Evolutionary conservation across 1,140 invertebrate genomes (phyloP), one percentile per base, ranked within the genome.

Genomic region (Trypoxylus dichotomus): DNA sequence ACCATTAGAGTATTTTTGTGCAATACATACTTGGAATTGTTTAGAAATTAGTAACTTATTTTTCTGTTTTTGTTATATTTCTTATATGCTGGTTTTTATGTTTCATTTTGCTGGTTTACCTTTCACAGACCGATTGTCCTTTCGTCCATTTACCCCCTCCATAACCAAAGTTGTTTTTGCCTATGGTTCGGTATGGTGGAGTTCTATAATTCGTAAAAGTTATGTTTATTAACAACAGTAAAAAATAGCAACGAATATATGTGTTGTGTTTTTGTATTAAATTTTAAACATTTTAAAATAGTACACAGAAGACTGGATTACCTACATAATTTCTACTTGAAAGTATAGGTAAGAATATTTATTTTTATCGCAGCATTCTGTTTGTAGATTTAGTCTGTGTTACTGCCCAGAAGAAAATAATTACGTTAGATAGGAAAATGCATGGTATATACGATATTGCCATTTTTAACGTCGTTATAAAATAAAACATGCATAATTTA

Each of bases 101-200:
- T 68, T 29, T 68, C 7, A 58, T 11, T 58, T 58, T 27, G 27
- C 8, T 3, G 8, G n/a, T n/a, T n/a, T n/a, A n/a, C n/a, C n/a
- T n/a, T n/a, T 58, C 6, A 5, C 21, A 58, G 13, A 58, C 21
- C 0, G 47, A 58, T 2, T 54, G 19, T 27, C 5, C 24, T 68
- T 68, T 68, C 21, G 7, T 10, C 47, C n/a, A 19, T 74, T 37
- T 74, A 74, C 41, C 72, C 72, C 72, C 72, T 43, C 72, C 41
- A 37, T 74, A 74, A 74, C 72, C 29, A 74, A 74, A 74, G 37
- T 74, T 74, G 72, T 74, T 74, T 74, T 74, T 42, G 72, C 41
- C n/a, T 15, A 41, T 43, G 72, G 41, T 74, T 41, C 72, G 72
- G 72, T 74, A 74, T 74, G 72, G 72, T 74, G 72, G 72, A 74